Percentiles rank a stretch among this genome's conserved stretches.
Conservation (phyloP, 2,888 invertebrate genomes). For the Leptopilina drosophilae region DNA sequence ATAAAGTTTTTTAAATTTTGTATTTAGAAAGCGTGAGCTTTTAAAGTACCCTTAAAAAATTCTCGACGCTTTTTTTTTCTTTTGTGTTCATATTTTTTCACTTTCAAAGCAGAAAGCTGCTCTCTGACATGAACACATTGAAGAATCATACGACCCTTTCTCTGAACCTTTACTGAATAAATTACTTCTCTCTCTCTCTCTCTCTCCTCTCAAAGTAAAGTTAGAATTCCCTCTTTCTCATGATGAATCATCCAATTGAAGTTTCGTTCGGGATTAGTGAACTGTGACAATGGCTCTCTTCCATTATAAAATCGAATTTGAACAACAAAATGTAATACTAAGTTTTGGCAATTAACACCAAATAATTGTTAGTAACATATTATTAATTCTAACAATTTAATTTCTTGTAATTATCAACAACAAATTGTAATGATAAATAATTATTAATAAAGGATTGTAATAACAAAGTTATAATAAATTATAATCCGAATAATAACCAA, state of each 20-base stretch:
- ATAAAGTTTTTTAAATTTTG: neutral
- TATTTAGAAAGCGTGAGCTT: neutral
- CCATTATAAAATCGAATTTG: no score
- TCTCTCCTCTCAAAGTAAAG: constrained; percentile 5
- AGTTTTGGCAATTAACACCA: no score
- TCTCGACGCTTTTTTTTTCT: neutral
- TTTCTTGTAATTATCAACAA: no score
- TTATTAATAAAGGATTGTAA: no score
- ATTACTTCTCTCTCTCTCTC: neutral
- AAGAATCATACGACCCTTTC: constrained; percentile 20
- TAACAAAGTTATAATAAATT: no score
- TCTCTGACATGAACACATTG: constrained; percentile 13
- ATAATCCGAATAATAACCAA: no score
- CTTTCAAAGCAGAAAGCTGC: neutral
- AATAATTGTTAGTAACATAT: no score
- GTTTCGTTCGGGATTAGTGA: constrained; percentile 39
- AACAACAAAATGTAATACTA: no score
- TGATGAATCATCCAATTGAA: constrained; percentile 11
- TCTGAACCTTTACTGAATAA: constrained; percentile 13
- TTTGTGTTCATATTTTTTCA: constrained; percentile 3
- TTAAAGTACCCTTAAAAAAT: neutral
- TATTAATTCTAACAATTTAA: no score
- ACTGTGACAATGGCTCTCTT: constrained; percentile 49
- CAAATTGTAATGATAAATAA: no score
- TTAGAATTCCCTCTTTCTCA: neutral